phyloP scores from a whole-genome alignment of 2,113 vertebrate species.

The Camelus bactrianus region DNA sequence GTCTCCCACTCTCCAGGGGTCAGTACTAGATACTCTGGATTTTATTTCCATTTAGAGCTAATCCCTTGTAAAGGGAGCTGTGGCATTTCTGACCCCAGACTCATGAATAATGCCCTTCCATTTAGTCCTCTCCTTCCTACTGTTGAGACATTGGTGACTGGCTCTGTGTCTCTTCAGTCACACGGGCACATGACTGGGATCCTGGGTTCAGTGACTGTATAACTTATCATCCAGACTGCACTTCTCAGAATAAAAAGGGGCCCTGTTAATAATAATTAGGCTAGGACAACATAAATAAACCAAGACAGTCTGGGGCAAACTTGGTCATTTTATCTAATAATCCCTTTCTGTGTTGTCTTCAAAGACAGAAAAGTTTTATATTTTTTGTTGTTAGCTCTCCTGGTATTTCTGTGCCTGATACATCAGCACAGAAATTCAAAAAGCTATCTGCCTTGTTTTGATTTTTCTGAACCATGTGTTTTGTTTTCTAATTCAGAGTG shows the following conservation, averaged over 20 bases:
- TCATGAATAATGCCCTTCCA: not conserved
- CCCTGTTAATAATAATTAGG: not conserved
- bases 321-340: not conserved
- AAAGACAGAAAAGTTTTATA: not conserved
- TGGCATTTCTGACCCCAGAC: not conserved
- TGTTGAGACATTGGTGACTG: not conserved
- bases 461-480: slow-evolving; percentile 43
- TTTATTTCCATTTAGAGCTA: not conserved
- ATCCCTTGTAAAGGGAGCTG: not conserved
- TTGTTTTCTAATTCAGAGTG: slow-evolving; percentile 33
- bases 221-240: not conserved
- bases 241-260: not conserved
- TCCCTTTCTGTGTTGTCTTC: not conserved
- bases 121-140: not conserved
- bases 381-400: not conserved
- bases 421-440: not conserved
- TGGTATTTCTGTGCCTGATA: not conserved
- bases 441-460: not conserved
- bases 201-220: not conserved
- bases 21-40: not conserved
- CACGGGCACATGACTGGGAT: not conserved
- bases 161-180: not conserved
- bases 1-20: not conserved
- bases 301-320: not conserved
- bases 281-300: not conserved